Percentiles rank a stretch among this genome's conserved stretches.
Conservation (phyloP, 2,888 invertebrate genomes). For the Spisula solida region DNA sequence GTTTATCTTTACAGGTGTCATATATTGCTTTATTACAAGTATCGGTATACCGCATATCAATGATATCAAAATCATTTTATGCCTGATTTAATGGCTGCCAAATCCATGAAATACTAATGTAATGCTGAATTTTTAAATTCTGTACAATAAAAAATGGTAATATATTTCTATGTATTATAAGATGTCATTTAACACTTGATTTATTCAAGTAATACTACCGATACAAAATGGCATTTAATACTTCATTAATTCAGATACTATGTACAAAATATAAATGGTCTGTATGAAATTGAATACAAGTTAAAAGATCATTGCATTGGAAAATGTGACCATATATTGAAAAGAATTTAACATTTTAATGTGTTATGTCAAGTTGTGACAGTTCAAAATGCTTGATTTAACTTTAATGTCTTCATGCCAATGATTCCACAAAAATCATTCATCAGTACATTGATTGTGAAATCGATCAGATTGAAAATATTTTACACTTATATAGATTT, state of each 20-base stretch:
- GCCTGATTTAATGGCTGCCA: not conserved
- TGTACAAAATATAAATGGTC: not conserved
- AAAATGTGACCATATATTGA: too few species aligned
- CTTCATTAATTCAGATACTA: not conserved
- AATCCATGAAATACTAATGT: not conserved
- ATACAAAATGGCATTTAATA: constrained; percentile 3
- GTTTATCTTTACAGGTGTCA: too few species aligned
- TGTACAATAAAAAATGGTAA: not conserved
- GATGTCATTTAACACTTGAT: too few species aligned
- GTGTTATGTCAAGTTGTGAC: not conserved
- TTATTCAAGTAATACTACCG: too few species aligned
- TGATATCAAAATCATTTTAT: not conserved
- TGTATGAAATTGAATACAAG: not conserved
- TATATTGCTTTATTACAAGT: too few species aligned
- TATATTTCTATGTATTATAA: not conserved
- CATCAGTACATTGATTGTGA: not conserved
- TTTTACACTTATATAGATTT: not conserved
- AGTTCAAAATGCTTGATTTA: not conserved
- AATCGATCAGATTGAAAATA: not conserved
- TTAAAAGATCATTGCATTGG: not conserved
- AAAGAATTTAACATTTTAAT: not conserved
- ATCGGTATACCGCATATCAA: too few species aligned
- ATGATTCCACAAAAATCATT: not conserved
- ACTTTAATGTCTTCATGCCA: not conserved
- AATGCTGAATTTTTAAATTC: not conserved